A percentile compares a stretch with the other conserved stretches of the same genome.
Evolutionary conservation across 2,113 vertebrate genomes (phyloP).

Genomic region (Brachypteracias leptosomus): DNA sequence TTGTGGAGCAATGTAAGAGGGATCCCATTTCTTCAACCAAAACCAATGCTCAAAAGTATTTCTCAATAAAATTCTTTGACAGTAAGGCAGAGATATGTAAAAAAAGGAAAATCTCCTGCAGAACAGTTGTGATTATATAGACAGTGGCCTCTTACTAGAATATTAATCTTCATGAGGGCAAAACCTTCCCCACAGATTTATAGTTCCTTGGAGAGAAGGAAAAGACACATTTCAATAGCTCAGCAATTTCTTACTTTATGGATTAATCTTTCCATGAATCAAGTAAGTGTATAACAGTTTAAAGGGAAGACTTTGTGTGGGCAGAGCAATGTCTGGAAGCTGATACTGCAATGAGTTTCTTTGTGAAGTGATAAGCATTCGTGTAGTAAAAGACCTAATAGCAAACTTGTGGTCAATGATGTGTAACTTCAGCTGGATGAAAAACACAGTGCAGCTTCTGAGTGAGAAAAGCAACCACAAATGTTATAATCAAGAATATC

Average conservation of each 20-base stretch:
- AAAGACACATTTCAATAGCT: not conserved
- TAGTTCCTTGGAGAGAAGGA: not conserved
- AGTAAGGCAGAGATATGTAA: not conserved
- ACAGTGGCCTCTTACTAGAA: not conserved
- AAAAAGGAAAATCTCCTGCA: not conserved
- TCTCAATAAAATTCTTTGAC: not conserved
- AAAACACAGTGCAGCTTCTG: not conserved
- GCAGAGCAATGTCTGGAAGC: not conserved
- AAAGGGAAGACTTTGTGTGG: not conserved
- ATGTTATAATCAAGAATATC: not conserved
- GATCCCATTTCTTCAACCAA: not conserved
- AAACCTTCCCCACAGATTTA: not conserved
- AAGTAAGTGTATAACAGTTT: not conserved
- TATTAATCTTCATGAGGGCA: not conserved
- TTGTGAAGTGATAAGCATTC: not conserved
- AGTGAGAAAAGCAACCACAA: not conserved
- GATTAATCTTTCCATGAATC: not conserved
- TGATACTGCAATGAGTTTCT: not conserved
- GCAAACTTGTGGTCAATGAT: not conserved
- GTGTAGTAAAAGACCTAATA: not conserved
- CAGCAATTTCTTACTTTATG: not conserved
- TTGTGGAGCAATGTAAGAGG: not conserved
- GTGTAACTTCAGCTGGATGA: not conserved
- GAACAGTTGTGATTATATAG: not conserved
- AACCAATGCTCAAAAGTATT: not conserved